Conservation (phyloP, 2,888 invertebrate genomes). For the Pristionchus entomophagus region DNA sequence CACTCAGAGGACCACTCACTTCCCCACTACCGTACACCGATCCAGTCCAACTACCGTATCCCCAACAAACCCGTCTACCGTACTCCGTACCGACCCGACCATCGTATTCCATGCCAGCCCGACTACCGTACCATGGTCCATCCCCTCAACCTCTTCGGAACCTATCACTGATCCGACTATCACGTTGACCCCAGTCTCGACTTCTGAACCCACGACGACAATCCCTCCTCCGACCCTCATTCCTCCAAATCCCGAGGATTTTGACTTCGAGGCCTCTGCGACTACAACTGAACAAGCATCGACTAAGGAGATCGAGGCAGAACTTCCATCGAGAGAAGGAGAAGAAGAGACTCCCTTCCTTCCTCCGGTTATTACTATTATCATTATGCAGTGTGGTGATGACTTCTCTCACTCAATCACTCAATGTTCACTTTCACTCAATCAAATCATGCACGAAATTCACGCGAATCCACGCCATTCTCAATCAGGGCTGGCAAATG, state of each 20-base stretch:
- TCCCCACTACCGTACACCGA: background rate
- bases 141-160: background rate
- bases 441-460: background rate
- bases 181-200: background rate
- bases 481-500: too few species aligned
- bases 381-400: background rate
- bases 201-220: background rate
- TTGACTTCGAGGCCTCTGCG: background rate
- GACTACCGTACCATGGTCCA: too few species aligned
- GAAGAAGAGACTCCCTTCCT: background rate
- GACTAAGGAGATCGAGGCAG: background rate
- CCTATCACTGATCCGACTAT: background rate
- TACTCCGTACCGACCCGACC: too few species aligned
- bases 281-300: background rate
- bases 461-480: too few species aligned
- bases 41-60: too few species aligned
- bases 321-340: background rate
- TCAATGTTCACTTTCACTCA: slow-evolving; percentile 29
- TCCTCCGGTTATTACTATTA: slow-evolving; percentile 30
- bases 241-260: background rate
- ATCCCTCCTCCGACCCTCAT: background rate
- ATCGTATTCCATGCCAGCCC: too few species aligned
- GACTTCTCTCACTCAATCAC: background rate
- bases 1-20: background rate
- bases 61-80: too few species aligned